Percentiles rank a stretch among this genome's conserved stretches.
phyloP scores from a whole-genome alignment of 1,140 invertebrate species.

The Lasaia peninsularis region DNA sequence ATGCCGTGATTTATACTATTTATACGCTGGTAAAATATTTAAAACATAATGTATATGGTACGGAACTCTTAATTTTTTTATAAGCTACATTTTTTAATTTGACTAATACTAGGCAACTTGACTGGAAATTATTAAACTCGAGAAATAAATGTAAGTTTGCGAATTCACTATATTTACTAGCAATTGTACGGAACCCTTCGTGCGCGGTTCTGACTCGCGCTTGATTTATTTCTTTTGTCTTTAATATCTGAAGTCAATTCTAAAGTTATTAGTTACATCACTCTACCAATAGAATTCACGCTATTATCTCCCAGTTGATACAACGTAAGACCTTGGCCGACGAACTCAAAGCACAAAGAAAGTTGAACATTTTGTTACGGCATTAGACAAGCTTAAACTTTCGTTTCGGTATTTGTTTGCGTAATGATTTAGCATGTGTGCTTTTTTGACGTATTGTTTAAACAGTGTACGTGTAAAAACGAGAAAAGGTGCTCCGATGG shows the following conservation, averaged over 20 bases:
- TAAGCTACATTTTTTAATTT: no score
- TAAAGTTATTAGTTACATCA: conserved; percentile 3
- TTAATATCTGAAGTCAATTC: background rate
- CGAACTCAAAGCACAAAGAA: conserved; percentile 16
- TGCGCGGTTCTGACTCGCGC: no score
- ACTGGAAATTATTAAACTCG: no score
- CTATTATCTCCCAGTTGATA: conserved; percentile 8
- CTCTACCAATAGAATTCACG: background rate
- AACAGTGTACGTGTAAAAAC: conserved; percentile 62
- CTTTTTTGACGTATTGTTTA: conserved; percentile 47
- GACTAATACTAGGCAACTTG: no score
- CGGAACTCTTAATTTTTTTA: no score
- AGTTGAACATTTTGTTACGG: conserved; percentile 12
- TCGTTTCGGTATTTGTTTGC: conserved; percentile 34
- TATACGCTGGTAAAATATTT: no score
- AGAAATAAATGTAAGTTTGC: no score
- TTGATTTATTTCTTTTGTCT: conserved; percentile 1
- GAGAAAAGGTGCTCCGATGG: no score
- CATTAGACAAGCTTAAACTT: conserved; percentile 9
- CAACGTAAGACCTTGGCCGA: conserved; percentile 12
- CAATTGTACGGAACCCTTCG: no score
- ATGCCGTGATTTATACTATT: no score
- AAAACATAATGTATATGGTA: no score
- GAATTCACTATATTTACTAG: no score
- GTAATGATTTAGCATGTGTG: conserved; percentile 50